Evolutionary conservation across 2,113 vertebrate genomes (phyloP), one percentile per base, ranked within the genome.

Genomic region (Danionella cerebrum): DNA sequence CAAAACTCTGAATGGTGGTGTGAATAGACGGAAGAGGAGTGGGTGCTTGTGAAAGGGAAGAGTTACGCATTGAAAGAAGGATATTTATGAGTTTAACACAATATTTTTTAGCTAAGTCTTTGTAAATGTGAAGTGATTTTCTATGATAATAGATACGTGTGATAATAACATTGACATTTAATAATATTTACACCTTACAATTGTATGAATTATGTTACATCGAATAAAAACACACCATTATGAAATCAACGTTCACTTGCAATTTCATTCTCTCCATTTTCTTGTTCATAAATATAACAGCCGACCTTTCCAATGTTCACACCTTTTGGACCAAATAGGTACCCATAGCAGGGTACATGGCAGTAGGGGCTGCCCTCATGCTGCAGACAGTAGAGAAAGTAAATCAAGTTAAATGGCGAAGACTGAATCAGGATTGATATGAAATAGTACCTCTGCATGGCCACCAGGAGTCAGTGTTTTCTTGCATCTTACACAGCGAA

Each of bases 241-340:
- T 24, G 24, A 57, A 36, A n/a, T 50, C 71, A 71, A 13, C 65
- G 52, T 68, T 76, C 69, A 38, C 50, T 73, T 33, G 70, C 35
- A n/a, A 72, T 69, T 60, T 74, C 74, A 18, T 68, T 66, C 19
- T 77, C 70, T 24, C 42, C 25, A 12, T 57, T 67, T 33, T 77
- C 72, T 47, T 76, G 64, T 21, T 86, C 83, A 24, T 89, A 89
- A 66, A 87, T 63, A 70, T 89, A 89, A 76, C 86, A 89, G 64
- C 87, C 87, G 45, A 89, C 87, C 21, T 85, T 71, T 1, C 87
- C 87, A 50, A 89, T 89, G 76, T 89, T 89, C 72, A 89, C 87
- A 77, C 88, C 88, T 85, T 84, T 89, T 60, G 88, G 88, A 42
- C 88, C 88, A 76, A 86, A 89, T 68, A 88, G 84, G 78, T 85